Conservation (phyloP, 2,888 invertebrate species). For the Caenorhabditis auriculariae region DNA sequence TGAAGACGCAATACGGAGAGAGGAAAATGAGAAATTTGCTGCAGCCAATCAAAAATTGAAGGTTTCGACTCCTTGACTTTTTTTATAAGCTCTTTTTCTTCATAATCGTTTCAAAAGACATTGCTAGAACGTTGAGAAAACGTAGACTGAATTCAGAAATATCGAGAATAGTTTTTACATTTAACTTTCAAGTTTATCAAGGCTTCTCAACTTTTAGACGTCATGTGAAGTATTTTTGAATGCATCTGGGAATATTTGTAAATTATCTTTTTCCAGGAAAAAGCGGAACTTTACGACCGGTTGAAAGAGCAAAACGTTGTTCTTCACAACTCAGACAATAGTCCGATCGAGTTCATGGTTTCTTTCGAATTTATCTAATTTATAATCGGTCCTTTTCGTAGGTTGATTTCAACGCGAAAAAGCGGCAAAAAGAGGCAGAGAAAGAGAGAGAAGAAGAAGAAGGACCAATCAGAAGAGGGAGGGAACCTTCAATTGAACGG, state of each 20-base stretch:
- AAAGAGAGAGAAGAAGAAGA: constrained; percentile 12
- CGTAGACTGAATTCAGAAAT: constrained; percentile 15
- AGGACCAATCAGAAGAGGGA: constrained; percentile 13
- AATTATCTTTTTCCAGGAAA: constrained; percentile 44
- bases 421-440: constrained; percentile 30
- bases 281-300: constrained; percentile 46
- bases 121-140: too few relatives aligned
- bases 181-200: too few relatives aligned
- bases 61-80: too few relatives aligned
- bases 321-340: constrained; percentile 34
- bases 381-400: not conserved
- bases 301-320: constrained; percentile 38
- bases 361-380: not conserved
- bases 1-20: constrained; percentile 31
- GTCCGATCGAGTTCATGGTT: constrained; percentile 46
- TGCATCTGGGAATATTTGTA: too few relatives aligned
- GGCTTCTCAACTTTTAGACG: too few relatives aligned
- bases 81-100: too few relatives aligned
- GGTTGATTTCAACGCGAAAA: constrained; percentile 48
- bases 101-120: too few relatives aligned
- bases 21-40: constrained; percentile 25
- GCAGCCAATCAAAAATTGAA: too few relatives aligned
- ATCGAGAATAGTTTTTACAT: constrained; percentile 12
- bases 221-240: too few relatives aligned
- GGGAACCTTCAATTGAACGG: constrained; percentile 37